A percentile compares a stretch with the other conserved stretches of the same genome.
Conservation (phyloP, 2,797 vertebrate genomes). For the Sorex maritimensis region DNA sequence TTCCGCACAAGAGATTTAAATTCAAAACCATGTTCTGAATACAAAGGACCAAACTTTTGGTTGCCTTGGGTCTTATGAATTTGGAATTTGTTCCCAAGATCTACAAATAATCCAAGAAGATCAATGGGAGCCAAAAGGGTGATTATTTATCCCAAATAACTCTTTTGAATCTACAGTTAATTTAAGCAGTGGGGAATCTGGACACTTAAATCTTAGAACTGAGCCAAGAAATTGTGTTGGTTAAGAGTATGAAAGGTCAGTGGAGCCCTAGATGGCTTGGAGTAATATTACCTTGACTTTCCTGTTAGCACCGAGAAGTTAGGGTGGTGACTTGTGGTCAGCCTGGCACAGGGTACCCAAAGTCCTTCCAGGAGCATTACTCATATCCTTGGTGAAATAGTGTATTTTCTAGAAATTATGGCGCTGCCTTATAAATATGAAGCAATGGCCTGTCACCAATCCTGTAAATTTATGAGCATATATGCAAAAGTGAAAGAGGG, state of each 20-base stretch:
- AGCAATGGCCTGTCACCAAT: conserved; percentile 34
- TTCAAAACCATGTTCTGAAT: background rate
- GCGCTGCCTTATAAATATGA: conserved; percentile 58
- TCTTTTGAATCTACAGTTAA: background rate
- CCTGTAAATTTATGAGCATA: conserved; percentile 25
- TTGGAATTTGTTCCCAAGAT: background rate
- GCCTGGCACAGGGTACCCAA: background rate
- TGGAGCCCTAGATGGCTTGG: background rate
- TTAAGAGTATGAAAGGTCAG: background rate
- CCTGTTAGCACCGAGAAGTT: background rate
- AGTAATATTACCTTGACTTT: background rate
- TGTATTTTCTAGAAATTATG: conserved; percentile 48
- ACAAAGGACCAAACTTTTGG: background rate
- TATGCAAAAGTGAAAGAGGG: background rate
- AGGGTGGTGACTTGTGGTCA: background rate
- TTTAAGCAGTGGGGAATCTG: background rate
- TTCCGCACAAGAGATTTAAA: background rate
- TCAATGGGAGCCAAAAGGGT: background rate
- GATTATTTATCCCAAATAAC: background rate
- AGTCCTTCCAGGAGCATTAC: conserved; percentile 3
- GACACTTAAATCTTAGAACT: background rate
- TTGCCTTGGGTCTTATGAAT: background rate
- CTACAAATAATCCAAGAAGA: background rate
- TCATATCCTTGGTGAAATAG: conserved; percentile 8
- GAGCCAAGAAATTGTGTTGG: background rate